A percentile compares a stretch with the other conserved stretches of the same genome.
Evolutionary conservation across 2,113 vertebrate species (phyloP).

Genomic region (Gallinago paraguaiae): DNA sequence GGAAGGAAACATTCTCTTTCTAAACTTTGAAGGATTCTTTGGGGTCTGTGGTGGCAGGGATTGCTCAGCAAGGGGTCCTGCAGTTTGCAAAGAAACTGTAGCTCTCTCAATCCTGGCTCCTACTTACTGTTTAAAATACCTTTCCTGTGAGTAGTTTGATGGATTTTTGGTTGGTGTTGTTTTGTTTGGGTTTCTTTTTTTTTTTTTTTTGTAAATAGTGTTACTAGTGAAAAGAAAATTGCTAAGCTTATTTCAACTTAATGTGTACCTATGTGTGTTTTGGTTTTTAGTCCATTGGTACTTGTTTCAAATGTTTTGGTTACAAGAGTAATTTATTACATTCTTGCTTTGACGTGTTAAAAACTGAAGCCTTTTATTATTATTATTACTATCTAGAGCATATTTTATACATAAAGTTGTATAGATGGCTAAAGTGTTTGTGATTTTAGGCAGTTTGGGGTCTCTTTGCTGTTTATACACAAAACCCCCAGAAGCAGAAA

Average conservation of each 20-base stretch:
- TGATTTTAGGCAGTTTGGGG: not conserved
- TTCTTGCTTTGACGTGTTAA: not conserved
- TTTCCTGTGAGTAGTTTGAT: not conserved
- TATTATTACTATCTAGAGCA: not conserved
- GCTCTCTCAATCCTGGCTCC: not conserved
- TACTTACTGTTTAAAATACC: not conserved
- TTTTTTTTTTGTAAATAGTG: not conserved
- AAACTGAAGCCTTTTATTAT: not conserved
- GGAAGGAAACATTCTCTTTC: not conserved
- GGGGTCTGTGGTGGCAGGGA: not conserved
- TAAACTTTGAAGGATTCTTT: not conserved
- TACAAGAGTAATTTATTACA: not conserved
- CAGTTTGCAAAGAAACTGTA: not conserved
- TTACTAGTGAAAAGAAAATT: not conserved
- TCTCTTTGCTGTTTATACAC: not conserved
- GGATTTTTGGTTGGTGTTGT: not conserved
- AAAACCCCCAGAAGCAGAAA: not conserved
- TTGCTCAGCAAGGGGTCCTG: not conserved
- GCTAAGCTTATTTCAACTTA: not conserved
- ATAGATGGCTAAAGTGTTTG: not conserved
- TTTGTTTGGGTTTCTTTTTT: not conserved
- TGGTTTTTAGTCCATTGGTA: not conserved
- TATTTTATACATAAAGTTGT: not conserved
- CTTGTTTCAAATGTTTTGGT: not conserved
- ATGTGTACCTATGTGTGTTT: fast-evolving